A percentile compares a stretch with the other conserved stretches of the same genome.
These are phyloP conservation scores for Ahaetulla prasina DNA, from an alignment of 2,113 vertebrate genomes.

Conservation along the genomic window DNA sequence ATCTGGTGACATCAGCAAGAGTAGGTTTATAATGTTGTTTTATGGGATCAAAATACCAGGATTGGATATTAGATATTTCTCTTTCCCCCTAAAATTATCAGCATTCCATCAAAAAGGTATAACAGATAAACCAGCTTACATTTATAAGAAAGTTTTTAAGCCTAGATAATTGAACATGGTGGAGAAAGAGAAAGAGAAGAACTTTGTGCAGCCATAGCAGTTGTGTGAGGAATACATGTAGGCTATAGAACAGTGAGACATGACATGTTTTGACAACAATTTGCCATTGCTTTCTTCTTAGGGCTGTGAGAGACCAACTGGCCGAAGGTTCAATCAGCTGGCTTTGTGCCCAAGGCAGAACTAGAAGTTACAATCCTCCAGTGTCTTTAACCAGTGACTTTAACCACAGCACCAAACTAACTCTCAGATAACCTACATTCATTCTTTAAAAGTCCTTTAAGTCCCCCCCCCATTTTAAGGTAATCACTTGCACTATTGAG, in stretches of 20 bases:
- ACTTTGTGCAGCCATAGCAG: neutral
- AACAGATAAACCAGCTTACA: neutral
- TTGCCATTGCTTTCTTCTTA: neutral
- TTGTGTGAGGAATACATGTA: neutral
- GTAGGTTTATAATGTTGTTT: no score
- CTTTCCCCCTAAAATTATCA: neutral
- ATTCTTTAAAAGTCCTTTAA: neutral
- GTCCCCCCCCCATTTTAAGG: rapidly evolving
- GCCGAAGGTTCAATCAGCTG: neutral
- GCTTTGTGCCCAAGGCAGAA: neutral
- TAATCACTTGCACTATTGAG: neutral
- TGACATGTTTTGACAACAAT: neutral
- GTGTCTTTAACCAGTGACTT: neutral
- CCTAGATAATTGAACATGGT: neutral
- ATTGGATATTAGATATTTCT: no score
- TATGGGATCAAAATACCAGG: no score
- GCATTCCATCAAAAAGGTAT: neutral
- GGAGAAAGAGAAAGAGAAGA: neutral
- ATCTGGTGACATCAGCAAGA: no score
- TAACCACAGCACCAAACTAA: neutral
- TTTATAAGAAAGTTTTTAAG: neutral
- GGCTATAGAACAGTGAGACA: neutral
- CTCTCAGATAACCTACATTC: neutral
- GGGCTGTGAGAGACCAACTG: neutral
- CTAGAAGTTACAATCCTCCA: neutral